Conservation (phyloP, 2,797 vertebrate genomes). For the Eulemur rubriventer region DNA sequence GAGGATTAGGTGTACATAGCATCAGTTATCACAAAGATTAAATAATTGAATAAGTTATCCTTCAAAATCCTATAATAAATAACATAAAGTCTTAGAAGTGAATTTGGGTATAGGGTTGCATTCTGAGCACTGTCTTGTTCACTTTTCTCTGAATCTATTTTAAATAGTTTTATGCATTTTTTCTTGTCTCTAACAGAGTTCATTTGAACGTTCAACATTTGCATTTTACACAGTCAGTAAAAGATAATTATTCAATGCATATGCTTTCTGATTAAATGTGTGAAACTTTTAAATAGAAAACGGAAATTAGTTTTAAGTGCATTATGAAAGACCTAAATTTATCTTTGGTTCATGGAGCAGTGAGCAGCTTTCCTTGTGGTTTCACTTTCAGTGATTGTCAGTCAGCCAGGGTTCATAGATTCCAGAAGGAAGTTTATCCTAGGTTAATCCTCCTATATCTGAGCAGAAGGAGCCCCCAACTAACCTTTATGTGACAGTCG, state of each 20-base stretch:
- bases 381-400: not conserved
- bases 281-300: constrained; percentile 81
- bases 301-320: constrained; percentile 74
- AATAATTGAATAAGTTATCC: constrained; percentile 77
- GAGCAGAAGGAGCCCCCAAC: constrained; percentile 14
- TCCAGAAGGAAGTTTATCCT: not conserved
- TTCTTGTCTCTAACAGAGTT: constrained; percentile 68
- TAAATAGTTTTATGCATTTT: constrained; percentile 73
- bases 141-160: constrained; percentile 73
- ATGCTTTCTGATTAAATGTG: constrained; percentile 80
- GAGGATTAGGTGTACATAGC: constrained; percentile 74
- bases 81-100: constrained; percentile 16
- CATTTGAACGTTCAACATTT: constrained; percentile 77
- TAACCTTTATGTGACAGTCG: constrained; percentile 13
- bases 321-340: constrained; percentile 76
- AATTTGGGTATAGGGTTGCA: constrained; percentile 50
- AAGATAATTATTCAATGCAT: constrained; percentile 80
- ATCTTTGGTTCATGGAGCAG: constrained; percentile 61
- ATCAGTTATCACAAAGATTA: constrained; percentile 73
- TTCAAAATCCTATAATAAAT: constrained; percentile 65
- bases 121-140: constrained; percentile 62
- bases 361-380: constrained; percentile 18
- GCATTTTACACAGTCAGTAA: constrained; percentile 76
- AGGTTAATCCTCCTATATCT: constrained; percentile 37
- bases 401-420: not conserved